phyloP scores from a whole-genome alignment of 2,797 vertebrate species.

The Anolis apletophallus region DNA sequence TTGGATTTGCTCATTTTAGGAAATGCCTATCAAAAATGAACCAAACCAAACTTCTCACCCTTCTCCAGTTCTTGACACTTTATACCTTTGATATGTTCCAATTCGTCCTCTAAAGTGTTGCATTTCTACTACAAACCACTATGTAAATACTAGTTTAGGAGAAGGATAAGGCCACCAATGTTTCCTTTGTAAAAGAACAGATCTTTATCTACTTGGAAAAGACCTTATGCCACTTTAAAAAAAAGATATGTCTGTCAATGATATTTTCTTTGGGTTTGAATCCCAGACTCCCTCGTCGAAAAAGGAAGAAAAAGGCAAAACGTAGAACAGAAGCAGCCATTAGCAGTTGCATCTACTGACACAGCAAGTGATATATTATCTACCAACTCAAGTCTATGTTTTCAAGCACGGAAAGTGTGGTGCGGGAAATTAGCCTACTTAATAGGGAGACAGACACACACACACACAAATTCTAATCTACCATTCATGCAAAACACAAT shows the following conservation, averaged over 20 bases:
- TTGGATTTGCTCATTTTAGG: background rate
- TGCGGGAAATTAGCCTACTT: slow-evolving; percentile 46
- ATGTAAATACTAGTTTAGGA: slow-evolving; percentile 43
- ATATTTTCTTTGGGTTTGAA: slow-evolving; percentile 42
- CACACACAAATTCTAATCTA: slow-evolving; percentile 64
- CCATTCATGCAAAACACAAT: slow-evolving; percentile 65
- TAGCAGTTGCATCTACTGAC: slow-evolving; percentile 24
- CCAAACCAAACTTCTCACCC: too few relatives aligned
- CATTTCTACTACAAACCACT: slow-evolving; percentile 46
- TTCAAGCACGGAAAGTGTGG: slow-evolving; percentile 25
- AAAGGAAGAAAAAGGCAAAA: background rate
- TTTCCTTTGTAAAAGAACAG: slow-evolving; percentile 40
- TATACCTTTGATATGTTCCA: slow-evolving; percentile 43
- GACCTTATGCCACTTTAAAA: slow-evolving; percentile 22
- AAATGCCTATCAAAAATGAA: too few relatives aligned
- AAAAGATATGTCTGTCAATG: slow-evolving; percentile 27
- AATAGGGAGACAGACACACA: slow-evolving; percentile 58
- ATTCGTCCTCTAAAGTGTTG: background rate
- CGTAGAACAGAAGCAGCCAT: slow-evolving; percentile 12
- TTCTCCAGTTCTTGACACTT: background rate
- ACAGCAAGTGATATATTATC: background rate
- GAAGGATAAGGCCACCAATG: slow-evolving; percentile 37
- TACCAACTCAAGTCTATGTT: background rate
- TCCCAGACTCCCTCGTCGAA: slow-evolving; percentile 30
- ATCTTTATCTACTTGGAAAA: slow-evolving; percentile 9